Conservation (phyloP, 37 sponge, comb jelly and placozoan species). For the Agelas oroides region DNA sequence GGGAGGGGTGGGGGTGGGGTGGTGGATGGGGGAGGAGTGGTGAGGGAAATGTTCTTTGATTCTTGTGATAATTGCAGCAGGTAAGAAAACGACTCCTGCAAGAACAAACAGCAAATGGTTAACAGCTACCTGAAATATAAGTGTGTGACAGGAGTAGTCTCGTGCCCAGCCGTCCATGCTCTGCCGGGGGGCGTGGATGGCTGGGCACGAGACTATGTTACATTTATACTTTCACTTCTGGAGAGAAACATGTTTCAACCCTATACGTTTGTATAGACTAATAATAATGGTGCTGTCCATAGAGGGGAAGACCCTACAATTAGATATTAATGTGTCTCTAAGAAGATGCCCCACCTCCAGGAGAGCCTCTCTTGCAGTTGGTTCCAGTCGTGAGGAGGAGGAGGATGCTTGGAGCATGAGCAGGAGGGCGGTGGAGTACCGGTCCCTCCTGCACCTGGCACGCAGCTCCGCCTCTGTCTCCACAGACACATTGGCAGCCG, state of each 20-base stretch:
- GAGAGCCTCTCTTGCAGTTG: background rate
- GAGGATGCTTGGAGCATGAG: conserved; percentile 46
- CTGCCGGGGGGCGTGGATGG: too few relatives aligned
- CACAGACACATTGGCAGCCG: conserved; percentile 26
- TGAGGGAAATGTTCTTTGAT: background rate
- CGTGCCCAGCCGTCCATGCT: too few relatives aligned
- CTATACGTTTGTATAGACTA: too few relatives aligned
- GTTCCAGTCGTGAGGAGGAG: conserved; percentile 2
- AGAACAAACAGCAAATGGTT: background rate
- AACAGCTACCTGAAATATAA: background rate
- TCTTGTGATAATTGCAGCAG: background rate
- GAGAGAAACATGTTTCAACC: too few relatives aligned
- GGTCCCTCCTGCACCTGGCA: conserved; percentile 16
- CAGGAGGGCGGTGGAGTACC: conserved; percentile 26
- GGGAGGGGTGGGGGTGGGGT: conserved; percentile 63
- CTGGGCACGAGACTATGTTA: too few relatives aligned
- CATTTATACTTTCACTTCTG: too few relatives aligned
- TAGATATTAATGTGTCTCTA: background rate
- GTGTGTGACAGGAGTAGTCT: too few relatives aligned
- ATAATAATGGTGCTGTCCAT: too few relatives aligned
- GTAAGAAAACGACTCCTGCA: conserved; percentile 44
- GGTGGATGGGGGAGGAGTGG: background rate
- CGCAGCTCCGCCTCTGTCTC: conserved; percentile 18
- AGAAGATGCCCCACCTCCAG: conserved; percentile 31
- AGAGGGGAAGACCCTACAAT: too few relatives aligned